Evolutionary conservation across 1,140 invertebrate genomes (phyloP).

Genomic region (Conus betulinus): DNA sequence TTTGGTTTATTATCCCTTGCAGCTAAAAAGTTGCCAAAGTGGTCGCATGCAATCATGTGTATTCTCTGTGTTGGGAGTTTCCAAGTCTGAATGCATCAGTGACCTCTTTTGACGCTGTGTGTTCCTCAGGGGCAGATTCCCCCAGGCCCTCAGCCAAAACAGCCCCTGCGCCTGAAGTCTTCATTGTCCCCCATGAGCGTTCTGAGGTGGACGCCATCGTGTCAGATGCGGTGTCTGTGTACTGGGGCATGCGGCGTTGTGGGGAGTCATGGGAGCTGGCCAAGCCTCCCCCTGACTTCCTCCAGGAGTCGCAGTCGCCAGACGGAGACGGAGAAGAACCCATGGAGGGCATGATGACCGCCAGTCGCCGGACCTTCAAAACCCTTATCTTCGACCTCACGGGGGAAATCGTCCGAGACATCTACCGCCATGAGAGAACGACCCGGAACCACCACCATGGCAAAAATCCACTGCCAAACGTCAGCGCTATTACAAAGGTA

Average conservation of each 20-base stretch:
- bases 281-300: conserved; percentile 59
- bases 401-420: conserved; percentile 80
- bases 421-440: conserved; percentile 71
- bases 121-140: not conserved
- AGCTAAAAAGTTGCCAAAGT: no score
- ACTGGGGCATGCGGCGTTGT: conserved; percentile 65
- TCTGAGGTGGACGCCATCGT: conserved; percentile 65
- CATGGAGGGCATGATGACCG: conserved; percentile 56
- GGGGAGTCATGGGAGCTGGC: conserved; percentile 61
- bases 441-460: conserved; percentile 77
- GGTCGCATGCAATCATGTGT: no score
- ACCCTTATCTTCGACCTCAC: conserved; percentile 82
- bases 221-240: conserved; percentile 63
- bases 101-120: no score
- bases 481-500: conserved; percentile 63
- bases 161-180: conserved; percentile 43
- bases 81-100: no score
- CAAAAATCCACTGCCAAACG: conserved; percentile 71
- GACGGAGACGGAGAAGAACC: conserved; percentile 31
- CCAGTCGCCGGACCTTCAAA: conserved; percentile 68
- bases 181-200: conserved; percentile 66
- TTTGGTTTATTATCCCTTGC: no score
- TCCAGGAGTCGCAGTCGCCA: conserved; percentile 18
- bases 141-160: not conserved
- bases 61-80: no score